Conservation (phyloP, 2,113 vertebrate genomes). For the Coptodon bakossiorum region DNA sequence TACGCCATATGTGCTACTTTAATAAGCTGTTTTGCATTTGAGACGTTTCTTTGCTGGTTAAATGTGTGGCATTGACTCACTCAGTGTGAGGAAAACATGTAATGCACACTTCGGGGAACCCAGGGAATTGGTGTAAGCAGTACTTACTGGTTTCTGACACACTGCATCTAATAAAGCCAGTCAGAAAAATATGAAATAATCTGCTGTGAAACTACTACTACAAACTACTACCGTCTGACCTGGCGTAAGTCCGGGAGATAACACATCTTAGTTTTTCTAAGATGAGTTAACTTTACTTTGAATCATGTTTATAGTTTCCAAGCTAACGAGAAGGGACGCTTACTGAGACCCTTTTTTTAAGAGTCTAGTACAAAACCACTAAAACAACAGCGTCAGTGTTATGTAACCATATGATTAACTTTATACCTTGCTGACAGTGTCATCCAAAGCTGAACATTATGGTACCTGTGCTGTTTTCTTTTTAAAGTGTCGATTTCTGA, state of each 20-base stretch:
- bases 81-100: neutral
- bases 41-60: neutral
- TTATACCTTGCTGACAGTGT: neutral
- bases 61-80: neutral
- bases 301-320: neutral
- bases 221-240: neutral
- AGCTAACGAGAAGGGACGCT: neutral
- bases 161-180: neutral
- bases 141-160: neutral
- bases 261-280: neutral
- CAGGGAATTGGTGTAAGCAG: neutral
- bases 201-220: neutral
- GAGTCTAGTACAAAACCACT: neutral
- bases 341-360: neutral
- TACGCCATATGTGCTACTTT: neutral
- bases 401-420: neutral
- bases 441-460: neutral
- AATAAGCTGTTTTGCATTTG: neutral
- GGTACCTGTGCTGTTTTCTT: neutral
- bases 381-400: neutral
- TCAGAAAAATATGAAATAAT: neutral
- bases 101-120: neutral
- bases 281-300: neutral
- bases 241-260: neutral
- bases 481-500: neutral